These are phyloP conservation scores for Idaea aversata DNA, from an alignment of 2,888 invertebrate genomes.

Conservation along the genomic window DNA sequence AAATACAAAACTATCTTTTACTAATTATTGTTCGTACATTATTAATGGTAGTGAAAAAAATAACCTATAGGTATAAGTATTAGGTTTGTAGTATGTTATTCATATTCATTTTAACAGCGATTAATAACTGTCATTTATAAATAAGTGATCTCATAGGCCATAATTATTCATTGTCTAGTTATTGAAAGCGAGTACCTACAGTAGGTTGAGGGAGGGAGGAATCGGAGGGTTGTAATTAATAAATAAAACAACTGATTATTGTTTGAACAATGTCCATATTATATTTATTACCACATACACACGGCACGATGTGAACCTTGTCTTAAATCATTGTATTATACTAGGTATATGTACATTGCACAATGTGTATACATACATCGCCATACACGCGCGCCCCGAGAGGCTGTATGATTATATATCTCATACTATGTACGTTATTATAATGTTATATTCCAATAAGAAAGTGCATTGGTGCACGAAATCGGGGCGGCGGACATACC, in stretches of 20 bases:
- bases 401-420: constrained; percentile 81
- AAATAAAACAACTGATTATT: constrained; percentile 76
- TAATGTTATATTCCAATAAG: constrained; percentile 81
- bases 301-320: constrained; percentile 95
- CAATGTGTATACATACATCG: constrained; percentile 85
- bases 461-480: constrained; percentile 81
- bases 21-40: too few species aligned
- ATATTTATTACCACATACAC: constrained; percentile 93
- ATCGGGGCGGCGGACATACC: constrained; percentile 76
- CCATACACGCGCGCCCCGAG: constrained; percentile 84
- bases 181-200: not conserved
- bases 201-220: not conserved
- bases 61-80: too few species aligned
- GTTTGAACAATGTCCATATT: constrained; percentile 94
- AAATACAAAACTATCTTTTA: too few species aligned
- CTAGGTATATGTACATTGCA: constrained; percentile 88
- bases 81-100: not conserved
- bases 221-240: not conserved
- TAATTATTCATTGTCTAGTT: not conserved
- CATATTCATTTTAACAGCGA: not conserved
- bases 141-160: not conserved
- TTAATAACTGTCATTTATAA: not conserved
- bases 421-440: constrained; percentile 80
- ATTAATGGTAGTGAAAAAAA: too few species aligned
- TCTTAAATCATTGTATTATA: constrained; percentile 88